Base-by-base conservation (phyloP, 1,140 invertebrate genomes). In the Caenorhabditis inopinata region DNA sequence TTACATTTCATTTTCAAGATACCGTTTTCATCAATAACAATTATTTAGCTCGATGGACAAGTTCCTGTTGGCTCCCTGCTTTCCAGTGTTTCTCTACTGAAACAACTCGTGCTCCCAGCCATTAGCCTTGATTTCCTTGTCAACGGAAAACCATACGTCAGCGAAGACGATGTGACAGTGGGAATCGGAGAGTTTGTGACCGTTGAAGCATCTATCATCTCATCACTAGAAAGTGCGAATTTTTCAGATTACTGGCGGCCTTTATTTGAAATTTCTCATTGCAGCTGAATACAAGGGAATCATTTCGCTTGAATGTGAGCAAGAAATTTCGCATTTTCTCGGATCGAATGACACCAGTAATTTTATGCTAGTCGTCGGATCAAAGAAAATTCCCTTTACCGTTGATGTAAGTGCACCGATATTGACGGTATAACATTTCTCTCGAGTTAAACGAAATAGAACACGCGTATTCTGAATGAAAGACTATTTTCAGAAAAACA, bases 51-150 rank as follows among this genome's bases (percentile, higher is more conserved):
- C 21, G 79, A 85, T 29, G 87, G 87, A 6, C 78, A 83, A 21
- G 87, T 88, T 7, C 87, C 87, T 11, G 83, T 88, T 35, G 87
- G 87, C 7, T 82, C 87, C 3, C 76, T 88, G n/a, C 79, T 88
- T 14, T 85, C 87, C 21, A 85, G 85, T 14, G 87, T 88, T 2
- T 81, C 85, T 6, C 85, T 88, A 32, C 83, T 88, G n/a, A 88
- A 88, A 75, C 87, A 88, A 78, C 74, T 88, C 38, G 85, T 88
- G 2, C 76, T 88, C 9, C 87, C 87, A 12, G 79, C 81, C 11
- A 78, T 88, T 32, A 85, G 87, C 23, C 77, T 88, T 12, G 73
- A 85, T 84, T 79, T 76, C 47, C 35, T 29, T 21, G 82, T 85
- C 21, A 85, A 84, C 49, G 83, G 80, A 18, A 76, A 62, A 21